Percentiles rank a stretch among this genome's conserved stretches.
Evolutionary conservation across 1,140 invertebrate species (phyloP).

Genomic region (Drosophila virilis): DNA sequence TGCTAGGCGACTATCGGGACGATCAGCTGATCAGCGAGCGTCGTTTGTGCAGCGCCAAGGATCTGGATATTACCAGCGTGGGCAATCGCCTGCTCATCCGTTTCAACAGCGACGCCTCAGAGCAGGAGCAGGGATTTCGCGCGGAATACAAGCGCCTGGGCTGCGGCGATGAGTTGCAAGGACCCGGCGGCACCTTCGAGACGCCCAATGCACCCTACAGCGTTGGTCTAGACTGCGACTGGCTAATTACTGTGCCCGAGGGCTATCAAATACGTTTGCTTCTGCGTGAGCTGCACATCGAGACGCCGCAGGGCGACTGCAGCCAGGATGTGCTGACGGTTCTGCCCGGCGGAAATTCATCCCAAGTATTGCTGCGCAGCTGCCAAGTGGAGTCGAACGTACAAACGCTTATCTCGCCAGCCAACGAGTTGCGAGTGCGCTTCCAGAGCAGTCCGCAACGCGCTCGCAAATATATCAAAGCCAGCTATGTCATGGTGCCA

Average conservation of each 20-base stretch:
- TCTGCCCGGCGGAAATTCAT: conserved; percentile 26
- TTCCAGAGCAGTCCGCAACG: conserved; percentile 88
- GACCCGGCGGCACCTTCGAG: conserved; percentile 43
- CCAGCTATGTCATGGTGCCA: conserved; percentile 39
- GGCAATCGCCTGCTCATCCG: conserved; percentile 70
- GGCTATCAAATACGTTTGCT: conserved; percentile 86
- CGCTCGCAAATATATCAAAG: conserved; percentile 88
- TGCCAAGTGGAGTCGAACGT: conserved; percentile 48
- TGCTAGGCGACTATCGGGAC: conserved; percentile 84
- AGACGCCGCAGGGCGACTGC: conserved; percentile 70
- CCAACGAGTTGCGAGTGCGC: conserved; percentile 90
- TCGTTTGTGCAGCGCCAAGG: conserved; percentile 84
- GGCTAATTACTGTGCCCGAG: conserved; percentile 88
- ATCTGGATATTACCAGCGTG: conserved; percentile 39
- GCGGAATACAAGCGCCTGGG: conserved; percentile 85
- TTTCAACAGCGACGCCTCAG: conserved; percentile 86
- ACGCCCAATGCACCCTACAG: conserved; percentile 86
- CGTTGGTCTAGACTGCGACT: conserved; percentile 89
- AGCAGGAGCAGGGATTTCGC: conserved; percentile 82
- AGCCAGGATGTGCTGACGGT: conserved; percentile 42
- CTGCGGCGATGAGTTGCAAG: conserved; percentile 58
- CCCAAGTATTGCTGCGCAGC: conserved; percentile 32
- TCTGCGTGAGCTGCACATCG: conserved; percentile 87
- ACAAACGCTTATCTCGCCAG: conserved; percentile 86
- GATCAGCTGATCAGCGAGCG: conserved; percentile 64